These are phyloP conservation scores for Saxidomus purpurata DNA, from an alignment of 1,140 invertebrate species.

Conservation along the genomic window DNA sequence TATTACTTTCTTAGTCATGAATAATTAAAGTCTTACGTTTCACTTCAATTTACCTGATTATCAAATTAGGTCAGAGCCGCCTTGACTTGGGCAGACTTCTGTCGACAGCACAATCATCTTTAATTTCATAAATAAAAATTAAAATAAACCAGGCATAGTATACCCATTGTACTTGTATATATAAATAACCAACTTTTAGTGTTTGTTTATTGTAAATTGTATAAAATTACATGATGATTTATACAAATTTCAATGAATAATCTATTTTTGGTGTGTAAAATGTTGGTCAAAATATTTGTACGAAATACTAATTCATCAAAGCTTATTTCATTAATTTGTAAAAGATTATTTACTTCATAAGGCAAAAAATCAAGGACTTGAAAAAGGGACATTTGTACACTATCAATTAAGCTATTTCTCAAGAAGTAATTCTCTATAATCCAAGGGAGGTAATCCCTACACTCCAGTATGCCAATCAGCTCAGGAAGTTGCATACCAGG, in stretches of 20 bases:
- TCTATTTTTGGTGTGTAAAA: background rate
- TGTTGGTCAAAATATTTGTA: background rate
- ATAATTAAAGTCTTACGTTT: constrained; percentile 14
- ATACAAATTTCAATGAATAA: background rate
- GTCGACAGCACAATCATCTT: background rate
- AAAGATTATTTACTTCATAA: too few relatives aligned
- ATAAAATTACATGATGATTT: background rate
- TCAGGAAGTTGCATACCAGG: background rate
- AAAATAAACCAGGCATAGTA: background rate
- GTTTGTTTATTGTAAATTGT: constrained; percentile 4
- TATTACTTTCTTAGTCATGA: background rate
- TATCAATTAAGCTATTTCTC: too few relatives aligned
- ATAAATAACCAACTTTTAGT: background rate
- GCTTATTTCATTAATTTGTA: too few relatives aligned
- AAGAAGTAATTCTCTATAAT: too few relatives aligned
- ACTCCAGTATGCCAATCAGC: background rate
- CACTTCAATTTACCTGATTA: constrained; percentile 3
- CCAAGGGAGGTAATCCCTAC: constrained; percentile 18
- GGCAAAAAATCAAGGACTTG: too few relatives aligned
- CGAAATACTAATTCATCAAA: background rate
- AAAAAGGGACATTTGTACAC: too few relatives aligned
- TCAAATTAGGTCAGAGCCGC: background rate
- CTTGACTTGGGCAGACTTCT: background rate
- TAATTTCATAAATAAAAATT: constrained; percentile 2
- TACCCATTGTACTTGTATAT: background rate